A percentile compares a stretch with the other conserved stretches of the same genome.
These are phyloP conservation scores for Scaptomyza hsui DNA, from an alignment of 1,140 invertebrate genomes.

Conservation along the genomic window DNA sequence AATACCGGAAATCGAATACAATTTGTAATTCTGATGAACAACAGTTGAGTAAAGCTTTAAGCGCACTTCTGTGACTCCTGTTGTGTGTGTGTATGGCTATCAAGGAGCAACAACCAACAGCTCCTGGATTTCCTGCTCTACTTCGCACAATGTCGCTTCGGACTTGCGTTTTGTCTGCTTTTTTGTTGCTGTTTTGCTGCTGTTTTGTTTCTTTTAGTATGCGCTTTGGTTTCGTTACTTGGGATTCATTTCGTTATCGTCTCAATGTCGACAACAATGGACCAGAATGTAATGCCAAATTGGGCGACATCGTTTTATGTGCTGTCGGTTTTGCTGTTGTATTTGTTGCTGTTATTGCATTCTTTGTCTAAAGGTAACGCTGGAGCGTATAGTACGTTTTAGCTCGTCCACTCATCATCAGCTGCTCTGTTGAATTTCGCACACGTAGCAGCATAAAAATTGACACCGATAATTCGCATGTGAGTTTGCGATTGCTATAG, in stretches of 20 bases:
- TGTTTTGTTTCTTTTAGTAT: conserved; percentile 15
- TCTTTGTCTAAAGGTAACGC: conserved; percentile 37
- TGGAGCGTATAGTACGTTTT: conserved; percentile 21
- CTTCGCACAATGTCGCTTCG: conserved; percentile 5
- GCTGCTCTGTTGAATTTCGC: conserved; percentile 74
- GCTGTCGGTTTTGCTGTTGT: conserved; percentile 16
- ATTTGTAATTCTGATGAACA: conserved; percentile 83
- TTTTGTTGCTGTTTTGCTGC: conserved; percentile 1
- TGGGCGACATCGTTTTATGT: conserved; percentile 74
- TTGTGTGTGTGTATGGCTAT: not conserved
- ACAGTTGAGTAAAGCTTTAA: conserved; percentile 75
- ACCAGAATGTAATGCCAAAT: conserved; percentile 73
- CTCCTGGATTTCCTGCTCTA: conserved; percentile 39
- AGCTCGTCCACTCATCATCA: conserved; percentile 72
- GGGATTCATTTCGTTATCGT: conserved; percentile 76
- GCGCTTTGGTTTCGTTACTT: conserved; percentile 33
- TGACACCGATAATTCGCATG: conserved; percentile 77
- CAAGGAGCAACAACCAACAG: conserved; percentile 21
- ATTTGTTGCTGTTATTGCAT: conserved; percentile 7
- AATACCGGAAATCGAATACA: conserved; percentile 84
- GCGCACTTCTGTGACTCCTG: conserved; percentile 41
- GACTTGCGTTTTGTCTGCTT: conserved; percentile 5
- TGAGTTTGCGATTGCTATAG: not conserved
- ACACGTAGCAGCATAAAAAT: conserved; percentile 82
- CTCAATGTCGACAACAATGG: conserved; percentile 61